Percentiles rank a stretch among this genome's conserved stretches.
Conservation (phyloP, 2,113 vertebrate genomes). For the Melierax canorus region DNA sequence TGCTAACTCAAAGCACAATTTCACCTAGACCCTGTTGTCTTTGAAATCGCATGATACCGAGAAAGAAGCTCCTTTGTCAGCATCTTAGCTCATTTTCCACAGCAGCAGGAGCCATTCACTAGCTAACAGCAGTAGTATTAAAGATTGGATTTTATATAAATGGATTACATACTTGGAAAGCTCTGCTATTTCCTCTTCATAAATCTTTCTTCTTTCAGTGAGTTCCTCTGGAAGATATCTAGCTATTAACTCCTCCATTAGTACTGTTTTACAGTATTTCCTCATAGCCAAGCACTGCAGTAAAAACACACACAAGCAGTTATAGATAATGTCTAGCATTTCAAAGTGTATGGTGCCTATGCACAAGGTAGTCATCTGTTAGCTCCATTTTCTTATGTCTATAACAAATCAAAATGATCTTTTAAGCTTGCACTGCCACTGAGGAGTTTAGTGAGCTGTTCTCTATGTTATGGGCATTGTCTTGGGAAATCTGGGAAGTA, state of each 20-base stretch:
- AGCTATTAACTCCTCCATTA: constrained; percentile 88
- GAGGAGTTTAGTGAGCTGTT: neutral
- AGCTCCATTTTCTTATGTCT: neutral
- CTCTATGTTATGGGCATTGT: neutral
- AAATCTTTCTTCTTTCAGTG: constrained; percentile 81
- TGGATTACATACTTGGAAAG: constrained; percentile 84
- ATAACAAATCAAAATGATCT: neutral
- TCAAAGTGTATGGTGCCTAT: neutral
- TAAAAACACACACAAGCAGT: neutral
- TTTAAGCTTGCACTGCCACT: neutral
- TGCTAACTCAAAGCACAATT: neutral
- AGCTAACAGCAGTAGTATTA: neutral
- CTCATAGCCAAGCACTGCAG: constrained; percentile 84
- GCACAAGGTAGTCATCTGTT: neutral
- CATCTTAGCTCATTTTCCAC: neutral
- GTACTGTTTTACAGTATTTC: constrained; percentile 83
- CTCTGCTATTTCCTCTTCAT: constrained; percentile 91
- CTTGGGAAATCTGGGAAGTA: neutral
- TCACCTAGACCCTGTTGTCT: neutral
- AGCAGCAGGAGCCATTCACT: neutral
- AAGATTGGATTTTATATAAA: neutral
- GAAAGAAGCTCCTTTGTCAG: neutral
- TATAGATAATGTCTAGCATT: neutral
- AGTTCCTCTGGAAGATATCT: constrained; percentile 87
- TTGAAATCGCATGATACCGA: neutral